These are phyloP conservation scores for Thamnaconus septentrionalis DNA, from an alignment of 2,113 vertebrate species.

Conservation along the genomic window DNA sequence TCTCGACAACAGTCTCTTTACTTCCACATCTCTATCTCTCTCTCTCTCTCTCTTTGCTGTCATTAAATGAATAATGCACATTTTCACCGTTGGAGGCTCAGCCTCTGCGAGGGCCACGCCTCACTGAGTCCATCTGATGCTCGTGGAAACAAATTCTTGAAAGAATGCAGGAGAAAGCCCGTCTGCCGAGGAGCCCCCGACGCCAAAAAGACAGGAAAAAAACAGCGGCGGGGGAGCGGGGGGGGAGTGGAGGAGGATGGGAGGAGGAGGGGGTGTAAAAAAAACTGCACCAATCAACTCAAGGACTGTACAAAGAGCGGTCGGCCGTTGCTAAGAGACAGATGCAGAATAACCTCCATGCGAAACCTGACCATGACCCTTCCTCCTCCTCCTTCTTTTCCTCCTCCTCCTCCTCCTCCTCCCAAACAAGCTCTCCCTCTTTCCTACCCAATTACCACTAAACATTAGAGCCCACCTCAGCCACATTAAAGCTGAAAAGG, in stretches of 20 bases:
- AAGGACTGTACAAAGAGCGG: conserved; percentile 90
- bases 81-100: conserved; percentile 14
- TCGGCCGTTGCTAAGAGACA: conserved; percentile 95
- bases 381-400: conserved; percentile 62
- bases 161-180: conserved; percentile 48
- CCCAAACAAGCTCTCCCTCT: conserved; percentile 83
- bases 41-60: conserved; percentile 3
- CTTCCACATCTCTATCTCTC: too few species aligned
- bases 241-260: conserved; percentile 12
- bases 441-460: conserved; percentile 91
- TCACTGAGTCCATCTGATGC: conserved; percentile 53
- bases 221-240: too few species aligned
- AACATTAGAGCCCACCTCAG: conserved; percentile 66
- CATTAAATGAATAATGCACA: conserved; percentile 21
- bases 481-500: conserved; percentile 59
- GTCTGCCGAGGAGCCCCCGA: conserved; percentile 70
- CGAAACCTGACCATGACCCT: conserved; percentile 92
- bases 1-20: too few species aligned
- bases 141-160: conserved; percentile 43
- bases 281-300: conserved; percentile 84
- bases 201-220: too few species aligned
- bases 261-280: conserved; percentile 74
- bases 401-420: conserved; percentile 66
- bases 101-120: conserved; percentile 32
- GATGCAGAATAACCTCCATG: conserved; percentile 93